Conservation (phyloP, 2,888 invertebrate genomes). For the Podabrus alpinus region DNA sequence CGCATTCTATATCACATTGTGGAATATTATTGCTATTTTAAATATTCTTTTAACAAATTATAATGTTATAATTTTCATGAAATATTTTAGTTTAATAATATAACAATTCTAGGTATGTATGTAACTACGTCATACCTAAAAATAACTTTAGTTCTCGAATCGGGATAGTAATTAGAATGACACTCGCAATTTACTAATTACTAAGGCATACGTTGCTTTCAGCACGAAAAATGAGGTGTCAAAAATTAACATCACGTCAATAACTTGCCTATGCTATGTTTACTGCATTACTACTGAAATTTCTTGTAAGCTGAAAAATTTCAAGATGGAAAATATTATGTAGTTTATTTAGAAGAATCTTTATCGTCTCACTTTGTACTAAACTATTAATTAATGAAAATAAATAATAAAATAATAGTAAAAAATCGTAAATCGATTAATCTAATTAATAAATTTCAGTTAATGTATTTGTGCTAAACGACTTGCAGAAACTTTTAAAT, state of each 20-base stretch:
- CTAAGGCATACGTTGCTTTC: constrained; percentile 11
- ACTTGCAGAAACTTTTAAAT: neutral
- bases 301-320: too few relatives aligned
- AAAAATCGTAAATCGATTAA: neutral
- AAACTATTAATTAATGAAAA: neutral
- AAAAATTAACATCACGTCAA: constrained; percentile 9
- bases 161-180: constrained; percentile 22
- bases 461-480: neutral
- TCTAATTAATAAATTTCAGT: neutral
- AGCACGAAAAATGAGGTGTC: constrained; percentile 9
- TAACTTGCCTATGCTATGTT: too few relatives aligned
- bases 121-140: constrained; percentile 8
- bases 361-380: neutral
- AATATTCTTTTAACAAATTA: too few relatives aligned
- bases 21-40: too few relatives aligned
- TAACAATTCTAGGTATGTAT: too few relatives aligned
- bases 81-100: too few relatives aligned
- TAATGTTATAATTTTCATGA: too few relatives aligned
- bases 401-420: neutral
- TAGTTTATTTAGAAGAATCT: too few relatives aligned
- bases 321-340: too few relatives aligned
- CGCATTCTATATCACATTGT: too few relatives aligned
- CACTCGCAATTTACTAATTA: constrained; percentile 15
- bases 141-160: constrained; percentile 16
- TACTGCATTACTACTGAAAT: too few relatives aligned